Evolutionary conservation across 2,888 invertebrate species (phyloP).

Genomic region (Idaea dimidiata): DNA sequence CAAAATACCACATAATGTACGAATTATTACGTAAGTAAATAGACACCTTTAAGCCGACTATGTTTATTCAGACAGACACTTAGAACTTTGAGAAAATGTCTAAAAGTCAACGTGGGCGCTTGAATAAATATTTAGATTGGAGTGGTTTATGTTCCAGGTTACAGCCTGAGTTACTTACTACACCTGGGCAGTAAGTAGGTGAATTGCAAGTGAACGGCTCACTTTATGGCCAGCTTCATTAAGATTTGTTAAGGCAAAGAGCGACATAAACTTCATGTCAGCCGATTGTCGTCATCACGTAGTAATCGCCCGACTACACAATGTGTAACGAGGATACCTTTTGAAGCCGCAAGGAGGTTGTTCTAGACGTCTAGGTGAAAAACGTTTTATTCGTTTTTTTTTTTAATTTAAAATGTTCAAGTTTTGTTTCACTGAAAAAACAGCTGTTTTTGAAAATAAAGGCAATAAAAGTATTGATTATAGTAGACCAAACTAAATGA

Average conservation of each 20-base stretch:
- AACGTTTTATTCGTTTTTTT: too few relatives aligned
- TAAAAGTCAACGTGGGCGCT: slow-evolving; percentile 34
- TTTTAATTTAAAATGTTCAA: too few relatives aligned
- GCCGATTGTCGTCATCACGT: not conserved
- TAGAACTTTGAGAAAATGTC: slow-evolving; percentile 41
- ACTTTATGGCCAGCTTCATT: not conserved
- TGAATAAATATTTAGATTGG: slow-evolving; percentile 30
- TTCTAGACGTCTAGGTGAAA: too few relatives aligned
- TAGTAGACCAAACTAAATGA: too few relatives aligned
- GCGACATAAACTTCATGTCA: not conserved
- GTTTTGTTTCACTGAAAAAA: too few relatives aligned
- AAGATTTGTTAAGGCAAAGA: not conserved
- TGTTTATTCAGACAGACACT: slow-evolving; percentile 36
- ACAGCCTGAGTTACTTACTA: slow-evolving; percentile 2
- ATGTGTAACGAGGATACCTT: too few relatives aligned
- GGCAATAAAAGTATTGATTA: too few relatives aligned
- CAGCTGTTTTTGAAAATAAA: too few relatives aligned
- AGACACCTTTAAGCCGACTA: slow-evolving; percentile 15
- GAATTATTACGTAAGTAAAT: not conserved
- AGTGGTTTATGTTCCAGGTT: slow-evolving; percentile 5
- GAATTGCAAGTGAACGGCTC: not conserved
- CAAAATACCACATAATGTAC: slow-evolving; percentile 8
- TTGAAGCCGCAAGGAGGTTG: too few relatives aligned
- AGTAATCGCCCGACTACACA: not conserved
- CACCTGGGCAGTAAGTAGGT: not conserved